Evolutionary conservation across 2,888 invertebrate species (phyloP).

Genomic region (Spodoptera exigua): DNA sequence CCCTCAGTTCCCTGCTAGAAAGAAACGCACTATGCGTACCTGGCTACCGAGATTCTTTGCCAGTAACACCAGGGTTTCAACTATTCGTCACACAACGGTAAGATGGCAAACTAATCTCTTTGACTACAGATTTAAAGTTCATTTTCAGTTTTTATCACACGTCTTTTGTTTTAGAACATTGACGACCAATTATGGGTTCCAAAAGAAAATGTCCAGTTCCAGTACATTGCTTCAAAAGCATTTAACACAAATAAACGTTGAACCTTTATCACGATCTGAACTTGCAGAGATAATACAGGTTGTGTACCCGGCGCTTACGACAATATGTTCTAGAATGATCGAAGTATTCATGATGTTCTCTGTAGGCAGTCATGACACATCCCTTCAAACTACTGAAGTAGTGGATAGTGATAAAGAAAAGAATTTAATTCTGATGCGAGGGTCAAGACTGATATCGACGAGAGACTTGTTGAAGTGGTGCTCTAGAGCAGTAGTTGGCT

Average conservation of each 20-base stretch:
- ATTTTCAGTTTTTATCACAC: slow-evolving; percentile 11
- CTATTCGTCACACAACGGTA: slow-evolving; percentile 97
- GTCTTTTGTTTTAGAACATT: slow-evolving; percentile 85
- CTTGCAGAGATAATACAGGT: slow-evolving; percentile 92
- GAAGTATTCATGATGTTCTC: slow-evolving; percentile 95
- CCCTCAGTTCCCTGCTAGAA: slow-evolving; percentile 95
- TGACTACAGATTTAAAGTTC: not conserved
- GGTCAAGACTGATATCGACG: slow-evolving; percentile 92
- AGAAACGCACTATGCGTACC: slow-evolving; percentile 95
- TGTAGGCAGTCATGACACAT: slow-evolving; percentile 90
- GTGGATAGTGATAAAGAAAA: slow-evolving; percentile 62
- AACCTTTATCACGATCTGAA: slow-evolving; percentile 93
- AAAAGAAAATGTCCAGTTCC: slow-evolving; percentile 90
- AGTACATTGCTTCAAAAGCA: slow-evolving; percentile 94
- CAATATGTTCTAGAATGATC: slow-evolving; percentile 93
- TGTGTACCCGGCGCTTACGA: slow-evolving; percentile 92
- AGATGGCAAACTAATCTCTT: slow-evolving; percentile 18
- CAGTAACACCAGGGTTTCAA: slow-evolving; percentile 95
- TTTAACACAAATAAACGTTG: slow-evolving; percentile 94
- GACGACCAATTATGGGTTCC: slow-evolving; percentile 89
- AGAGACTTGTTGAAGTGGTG: slow-evolving; percentile 98
- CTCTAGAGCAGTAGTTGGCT: slow-evolving; percentile 92
- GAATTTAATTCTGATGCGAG: slow-evolving; percentile 75
- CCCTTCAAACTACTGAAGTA: slow-evolving; percentile 78
- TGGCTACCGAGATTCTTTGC: slow-evolving; percentile 95